Base-by-base conservation (phyloP, 2,113 vertebrate genomes). In the Nerophis lumbriciformis region DNA sequence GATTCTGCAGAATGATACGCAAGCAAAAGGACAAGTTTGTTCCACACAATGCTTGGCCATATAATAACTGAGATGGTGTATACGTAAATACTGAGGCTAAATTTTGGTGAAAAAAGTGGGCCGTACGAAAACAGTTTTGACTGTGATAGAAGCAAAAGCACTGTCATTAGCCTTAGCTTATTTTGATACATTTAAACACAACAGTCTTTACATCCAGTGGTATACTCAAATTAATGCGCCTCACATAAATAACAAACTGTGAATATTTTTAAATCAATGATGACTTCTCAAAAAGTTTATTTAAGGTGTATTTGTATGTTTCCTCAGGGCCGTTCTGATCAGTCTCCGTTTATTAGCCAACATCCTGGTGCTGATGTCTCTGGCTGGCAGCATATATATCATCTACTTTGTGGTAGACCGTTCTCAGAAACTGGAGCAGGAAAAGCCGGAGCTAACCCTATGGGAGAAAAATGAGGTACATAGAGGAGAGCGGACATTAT, bases 371-470 rank as follows among this genome's bases (percentile, higher is more conserved):
- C 92, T 99, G 4, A 90, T 99, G 5, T 99, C 94, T 0, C 90
- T 99, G n/a, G 94, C 96, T 0, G 96, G 97, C 5, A 99, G 97
- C 79, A 99, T 99, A 81, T 99, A 95, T 75, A 97, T 99, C 84
- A 99, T 99, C 83, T 99, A 98, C 76, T 97, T 99, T 61, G 96
- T 99, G 0, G 97, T 99, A 73, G 97, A 97, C 54, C 92, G 97
- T 64, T 98, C 97, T 47, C 97, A 99, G 87, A 93, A 83, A 79
- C 82, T 99, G 36, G 95, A 96, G 73, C 92, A 85, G 61, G 84
- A 91, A 48, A 95, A 96, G 83, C 90, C 85, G 12, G 95, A 98
- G 86, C 68, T 99, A 71, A 94, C 94, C 0, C 91, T 99, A 48
- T 99, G 97, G 97, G 95, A 99, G 71, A 99, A 98, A 85, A 99